Base-by-base conservation (phyloP, 2,113 vertebrate genomes). In the Gulo gulo region DNA sequence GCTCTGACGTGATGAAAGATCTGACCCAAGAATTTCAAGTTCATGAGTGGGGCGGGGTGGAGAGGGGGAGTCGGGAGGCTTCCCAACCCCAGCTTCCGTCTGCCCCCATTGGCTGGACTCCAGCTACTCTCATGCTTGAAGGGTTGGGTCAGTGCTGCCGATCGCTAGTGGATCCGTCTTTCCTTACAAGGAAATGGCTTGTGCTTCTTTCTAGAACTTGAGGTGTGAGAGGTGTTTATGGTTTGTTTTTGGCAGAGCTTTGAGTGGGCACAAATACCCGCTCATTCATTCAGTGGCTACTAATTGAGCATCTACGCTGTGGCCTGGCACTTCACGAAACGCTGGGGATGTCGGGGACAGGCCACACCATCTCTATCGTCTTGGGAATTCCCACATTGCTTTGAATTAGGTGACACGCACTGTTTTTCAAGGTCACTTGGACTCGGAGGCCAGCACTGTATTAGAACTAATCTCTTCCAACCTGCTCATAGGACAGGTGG, bases 1-100 rank as follows among this genome's bases (percentile, higher is more conserved):
- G 13, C 69, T 92, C 65, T 78, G 42, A 78, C 3, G 76, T n/a
- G 93, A 79, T 67, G 76, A 94, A 91, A 96, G 84, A 50, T 87
- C 31, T 88, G 93, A 20, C 65, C 69, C 59, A 52, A 88, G 59
- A 65, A 67, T 82, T 2, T 34, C 67, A 79, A 88, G 86, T 73
- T 61, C 82, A 87, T 3, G 2, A 6, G n/a, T 31, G 14, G 78
- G 61, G 55, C 4, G 24, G 55, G 47, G 57, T 5, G 13, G 52
- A 2, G 12, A 34, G 34, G 65, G 57, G 15, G 9, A 10, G 0
- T 34, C 6, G 5, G 79, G 63, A 47, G 39, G 79, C 9, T 47
- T 42, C 55, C 78, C 12, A 7, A 11, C 36, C 59, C 16, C 45
- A 20, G 78, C 36, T 59, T 45, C 94, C 1, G 7, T 47, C 71